phyloP scores from a whole-genome alignment of 2,113 vertebrate species.

The Pogonocichla stellata region DNA sequence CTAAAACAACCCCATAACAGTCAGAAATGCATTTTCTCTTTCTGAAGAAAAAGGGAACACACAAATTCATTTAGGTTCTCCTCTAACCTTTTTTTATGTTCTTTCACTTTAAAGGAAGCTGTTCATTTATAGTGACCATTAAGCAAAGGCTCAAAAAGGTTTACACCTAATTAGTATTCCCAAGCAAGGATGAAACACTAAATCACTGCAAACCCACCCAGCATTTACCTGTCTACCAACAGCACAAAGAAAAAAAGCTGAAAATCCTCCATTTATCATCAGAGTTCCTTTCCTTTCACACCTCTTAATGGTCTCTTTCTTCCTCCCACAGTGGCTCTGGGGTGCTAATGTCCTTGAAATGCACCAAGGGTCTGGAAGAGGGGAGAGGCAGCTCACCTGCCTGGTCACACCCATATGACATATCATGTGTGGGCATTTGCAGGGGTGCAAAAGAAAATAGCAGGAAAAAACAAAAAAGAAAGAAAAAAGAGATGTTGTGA shows the following conservation, averaged over 20 bases:
- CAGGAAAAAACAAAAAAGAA: rapidly evolving
- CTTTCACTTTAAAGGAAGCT: background rate
- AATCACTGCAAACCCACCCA: constrained; percentile 9
- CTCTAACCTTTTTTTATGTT: background rate
- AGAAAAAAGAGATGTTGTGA: background rate
- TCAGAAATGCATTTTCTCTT: constrained; percentile 6
- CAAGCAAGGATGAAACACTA: background rate
- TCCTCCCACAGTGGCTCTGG: background rate
- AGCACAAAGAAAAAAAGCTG: background rate
- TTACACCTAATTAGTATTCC: constrained; percentile 20
- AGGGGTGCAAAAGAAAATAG: background rate
- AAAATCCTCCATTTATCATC: background rate
- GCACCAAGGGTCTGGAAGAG: background rate
- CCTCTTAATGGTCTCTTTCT: background rate
- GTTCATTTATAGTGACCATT: constrained; percentile 32
- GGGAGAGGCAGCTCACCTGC: background rate
- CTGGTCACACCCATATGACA: background rate
- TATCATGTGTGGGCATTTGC: background rate
- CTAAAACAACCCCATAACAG: background rate
- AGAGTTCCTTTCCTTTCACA: background rate
- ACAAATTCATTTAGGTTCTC: background rate
- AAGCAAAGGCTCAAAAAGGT: constrained; percentile 21
- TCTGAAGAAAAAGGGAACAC: constrained; percentile 4
- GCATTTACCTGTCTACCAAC: background rate
- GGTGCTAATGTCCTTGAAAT: background rate